Percentiles rank a stretch among this genome's conserved stretches.
Evolutionary conservation across 1,140 invertebrate species (phyloP).

Genomic region (Bombus breviceps): DNA sequence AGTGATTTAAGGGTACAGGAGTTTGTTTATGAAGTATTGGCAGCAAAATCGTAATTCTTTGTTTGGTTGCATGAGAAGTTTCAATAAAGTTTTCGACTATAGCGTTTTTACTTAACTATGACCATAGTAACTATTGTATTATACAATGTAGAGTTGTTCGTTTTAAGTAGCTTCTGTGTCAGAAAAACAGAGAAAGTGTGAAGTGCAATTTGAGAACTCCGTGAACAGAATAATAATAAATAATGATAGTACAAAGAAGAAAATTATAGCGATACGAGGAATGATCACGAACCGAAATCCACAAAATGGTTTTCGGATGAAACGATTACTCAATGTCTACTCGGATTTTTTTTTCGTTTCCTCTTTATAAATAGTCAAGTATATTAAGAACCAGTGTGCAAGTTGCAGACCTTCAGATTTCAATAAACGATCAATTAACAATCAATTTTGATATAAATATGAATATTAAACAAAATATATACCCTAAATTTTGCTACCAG

Average conservation of each 20-base stretch:
- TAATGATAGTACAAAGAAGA: not conserved
- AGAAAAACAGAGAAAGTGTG: not conserved
- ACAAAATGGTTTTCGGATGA: not conserved
- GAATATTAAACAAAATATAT: not conserved
- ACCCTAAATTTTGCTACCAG: not conserved
- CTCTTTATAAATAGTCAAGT: not conserved
- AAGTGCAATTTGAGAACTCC: not conserved
- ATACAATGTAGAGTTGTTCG: not conserved
- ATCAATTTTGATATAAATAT: not conserved
- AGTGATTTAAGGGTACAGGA: no score
- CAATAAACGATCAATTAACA: no score
- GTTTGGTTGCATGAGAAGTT: not conserved
- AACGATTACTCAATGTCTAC: not conserved
- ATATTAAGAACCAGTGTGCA: no score
- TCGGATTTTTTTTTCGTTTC: not conserved
- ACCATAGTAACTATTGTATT: no score
- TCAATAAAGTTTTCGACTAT: not conserved
- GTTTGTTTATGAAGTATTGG: no score
- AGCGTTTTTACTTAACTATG: not conserved
- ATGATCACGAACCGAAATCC: not conserved
- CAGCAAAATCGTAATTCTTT: no score
- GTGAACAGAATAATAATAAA: not conserved
- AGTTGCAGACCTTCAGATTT: no score
- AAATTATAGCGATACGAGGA: not conserved
- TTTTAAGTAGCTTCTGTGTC: not conserved